Percentiles rank a stretch among this genome's conserved stretches.
Conservation (phyloP, 1,140 invertebrate species). For the Macrocentrus cingulum region DNA sequence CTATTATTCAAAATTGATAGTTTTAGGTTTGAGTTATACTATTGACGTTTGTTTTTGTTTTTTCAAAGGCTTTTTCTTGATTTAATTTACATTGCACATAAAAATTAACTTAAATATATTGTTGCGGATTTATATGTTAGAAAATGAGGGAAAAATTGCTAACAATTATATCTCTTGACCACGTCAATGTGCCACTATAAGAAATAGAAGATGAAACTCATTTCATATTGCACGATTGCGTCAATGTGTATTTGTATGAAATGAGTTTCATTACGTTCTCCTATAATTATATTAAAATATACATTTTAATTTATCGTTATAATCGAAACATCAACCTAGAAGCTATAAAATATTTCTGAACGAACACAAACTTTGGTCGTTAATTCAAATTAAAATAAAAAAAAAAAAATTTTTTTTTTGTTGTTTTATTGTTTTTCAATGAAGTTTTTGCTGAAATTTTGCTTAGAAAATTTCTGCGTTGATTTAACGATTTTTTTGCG, state of each 20-base stretch:
- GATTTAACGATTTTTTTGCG: slow-evolving; percentile 35
- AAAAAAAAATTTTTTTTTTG: slow-evolving; percentile 1
- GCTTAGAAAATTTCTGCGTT: not conserved
- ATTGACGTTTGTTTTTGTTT: no score
- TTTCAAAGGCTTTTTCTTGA: not conserved
- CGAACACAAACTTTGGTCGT: slow-evolving; percentile 28
- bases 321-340: slow-evolving; percentile 12
- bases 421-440: slow-evolving; percentile 18
- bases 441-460: not conserved
- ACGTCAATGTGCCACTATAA: no score
- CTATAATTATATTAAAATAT: not conserved
- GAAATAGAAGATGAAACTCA: no score
- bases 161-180: not conserved
- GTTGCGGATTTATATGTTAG: no score
- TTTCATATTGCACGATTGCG: no score
- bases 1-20: not conserved
- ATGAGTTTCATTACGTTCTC: no score
- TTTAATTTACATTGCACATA: slow-evolving; percentile 11
- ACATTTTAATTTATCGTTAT: slow-evolving; percentile 2
- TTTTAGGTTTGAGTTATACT: no score
- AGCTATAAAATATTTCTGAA: slow-evolving; percentile 15
- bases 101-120: slow-evolving; percentile 8
- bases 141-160: not conserved
- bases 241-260: no score
- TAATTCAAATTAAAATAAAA: not conserved